Conservation (phyloP, 2,113 vertebrate genomes). For the Phainopepla nitens region DNA sequence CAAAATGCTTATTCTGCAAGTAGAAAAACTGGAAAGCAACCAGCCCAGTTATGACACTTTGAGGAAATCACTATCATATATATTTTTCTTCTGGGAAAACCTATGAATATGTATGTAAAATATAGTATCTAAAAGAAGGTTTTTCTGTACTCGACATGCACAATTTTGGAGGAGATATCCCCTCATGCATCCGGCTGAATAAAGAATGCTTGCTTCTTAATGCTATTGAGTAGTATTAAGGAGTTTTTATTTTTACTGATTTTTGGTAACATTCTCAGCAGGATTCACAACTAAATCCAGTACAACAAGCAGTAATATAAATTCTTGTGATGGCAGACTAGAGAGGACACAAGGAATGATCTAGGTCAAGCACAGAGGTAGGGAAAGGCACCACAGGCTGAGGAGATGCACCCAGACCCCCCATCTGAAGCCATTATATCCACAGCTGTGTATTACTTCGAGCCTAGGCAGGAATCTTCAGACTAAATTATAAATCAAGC, state of each 20-base stretch:
- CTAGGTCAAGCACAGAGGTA: background rate
- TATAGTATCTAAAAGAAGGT: background rate
- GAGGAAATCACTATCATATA: background rate
- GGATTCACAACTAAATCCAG: background rate
- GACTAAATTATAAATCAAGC: background rate
- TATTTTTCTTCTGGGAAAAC: background rate
- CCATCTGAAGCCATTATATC: background rate
- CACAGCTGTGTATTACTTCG: fast-evolving
- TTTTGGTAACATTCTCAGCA: background rate
- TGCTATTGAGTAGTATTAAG: background rate
- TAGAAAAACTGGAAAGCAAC: background rate
- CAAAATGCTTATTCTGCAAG: background rate
- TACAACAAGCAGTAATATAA: background rate
- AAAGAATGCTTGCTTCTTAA: background rate
- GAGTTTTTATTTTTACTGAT: background rate
- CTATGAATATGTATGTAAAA: background rate
- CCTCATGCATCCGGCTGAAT: background rate
- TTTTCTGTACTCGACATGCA: background rate
- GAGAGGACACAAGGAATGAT: background rate
- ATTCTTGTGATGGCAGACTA: background rate
- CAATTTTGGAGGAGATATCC: background rate
- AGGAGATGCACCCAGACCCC: background rate
- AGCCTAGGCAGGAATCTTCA: background rate
- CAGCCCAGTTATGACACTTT: background rate
- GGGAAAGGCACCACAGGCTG: background rate